phyloP scores from a whole-genome alignment of 23 tunicate genomes.

The Styela clava region DNA sequence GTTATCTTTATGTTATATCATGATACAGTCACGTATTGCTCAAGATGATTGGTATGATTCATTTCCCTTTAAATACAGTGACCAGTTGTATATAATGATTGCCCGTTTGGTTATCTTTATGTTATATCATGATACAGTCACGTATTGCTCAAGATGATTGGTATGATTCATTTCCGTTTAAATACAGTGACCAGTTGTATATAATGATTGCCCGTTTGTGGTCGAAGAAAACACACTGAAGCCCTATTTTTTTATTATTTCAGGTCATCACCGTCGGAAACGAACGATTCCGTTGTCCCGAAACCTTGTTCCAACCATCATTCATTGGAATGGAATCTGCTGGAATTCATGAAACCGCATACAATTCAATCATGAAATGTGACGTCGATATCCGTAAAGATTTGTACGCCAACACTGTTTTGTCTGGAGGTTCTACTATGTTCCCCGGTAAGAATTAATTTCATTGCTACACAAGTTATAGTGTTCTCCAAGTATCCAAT shows the following conservation, averaged over 20 bases:
- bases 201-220: background rate
- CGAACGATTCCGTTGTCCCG: conserved; percentile 99
- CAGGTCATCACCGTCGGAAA: conserved; percentile 85
- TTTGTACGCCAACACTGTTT: conserved; percentile 91
- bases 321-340: conserved; percentile 96
- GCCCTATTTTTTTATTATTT: background rate
- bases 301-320: conserved; percentile 92
- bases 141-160: too few species aligned
- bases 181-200: background rate
- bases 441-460: conserved; percentile 56
- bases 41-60: too few species aligned
- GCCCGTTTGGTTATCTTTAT: too few species aligned
- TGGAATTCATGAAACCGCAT: conserved; percentile 90
- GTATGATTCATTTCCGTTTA: too few species aligned
- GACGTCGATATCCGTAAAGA: conserved; percentile 88
- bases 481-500: too few species aligned
- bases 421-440: conserved; percentile 93
- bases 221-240: background rate
- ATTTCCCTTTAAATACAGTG: too few species aligned
- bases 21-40: too few species aligned
- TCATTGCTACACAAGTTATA: background rate
- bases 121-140: too few species aligned
- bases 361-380: conserved; percentile 93
- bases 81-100: too few species aligned
- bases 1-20: too few species aligned